phyloP scores from a whole-genome alignment of 2,888 invertebrate genomes.

The Branchipolynoe longqiensis region DNA sequence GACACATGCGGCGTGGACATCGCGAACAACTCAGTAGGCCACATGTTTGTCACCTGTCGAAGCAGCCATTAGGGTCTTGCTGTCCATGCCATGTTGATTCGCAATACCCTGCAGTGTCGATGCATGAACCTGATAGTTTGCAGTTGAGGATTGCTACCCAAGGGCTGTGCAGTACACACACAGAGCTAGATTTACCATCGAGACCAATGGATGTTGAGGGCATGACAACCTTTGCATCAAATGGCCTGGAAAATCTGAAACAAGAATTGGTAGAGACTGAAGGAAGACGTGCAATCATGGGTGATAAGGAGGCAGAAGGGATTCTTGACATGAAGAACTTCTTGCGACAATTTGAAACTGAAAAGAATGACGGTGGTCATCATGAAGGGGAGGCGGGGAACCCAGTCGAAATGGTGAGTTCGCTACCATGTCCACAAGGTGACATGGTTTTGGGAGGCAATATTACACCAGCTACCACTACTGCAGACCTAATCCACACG shows the following conservation, averaged over 20 bases:
- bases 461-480: not conserved
- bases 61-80: too few relatives aligned
- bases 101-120: not conserved
- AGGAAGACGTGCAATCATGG: conserved; percentile 1
- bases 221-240: not conserved
- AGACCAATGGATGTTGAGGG: not conserved
- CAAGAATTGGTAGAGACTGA: not conserved
- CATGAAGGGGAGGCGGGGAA: not conserved
- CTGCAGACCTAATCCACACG: not conserved
- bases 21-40: conserved; percentile 20
- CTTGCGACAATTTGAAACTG: conserved; percentile 6
- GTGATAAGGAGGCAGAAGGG: not conserved
- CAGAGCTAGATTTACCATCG: too few relatives aligned
- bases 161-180: too few relatives aligned
- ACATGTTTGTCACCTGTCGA: too few relatives aligned
- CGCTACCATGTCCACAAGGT: not conserved
- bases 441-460: not conserved
- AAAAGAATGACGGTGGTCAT: not conserved
- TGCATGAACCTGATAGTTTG: too few relatives aligned
- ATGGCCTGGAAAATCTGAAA: not conserved
- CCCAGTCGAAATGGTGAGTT: not conserved
- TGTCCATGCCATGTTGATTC: not conserved
- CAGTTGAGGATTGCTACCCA: too few relatives aligned
- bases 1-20: conserved; percentile 62
- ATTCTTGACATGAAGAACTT: not conserved